A percentile compares a stretch with the other conserved stretches of the same genome.
Conservation (phyloP, 2,113 vertebrate genomes). For the Malurus melanocephalus region DNA sequence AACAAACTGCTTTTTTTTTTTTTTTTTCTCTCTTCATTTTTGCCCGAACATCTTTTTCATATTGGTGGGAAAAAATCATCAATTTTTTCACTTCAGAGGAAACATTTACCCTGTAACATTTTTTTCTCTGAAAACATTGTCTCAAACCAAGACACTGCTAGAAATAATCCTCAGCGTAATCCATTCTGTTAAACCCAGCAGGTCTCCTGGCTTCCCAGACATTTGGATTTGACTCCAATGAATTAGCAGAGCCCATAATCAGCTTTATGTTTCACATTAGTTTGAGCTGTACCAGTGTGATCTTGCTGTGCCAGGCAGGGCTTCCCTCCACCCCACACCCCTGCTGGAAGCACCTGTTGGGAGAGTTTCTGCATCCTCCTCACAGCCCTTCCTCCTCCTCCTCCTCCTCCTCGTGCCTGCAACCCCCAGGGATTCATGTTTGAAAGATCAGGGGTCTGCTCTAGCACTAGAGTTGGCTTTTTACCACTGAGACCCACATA, state of each 20-base stretch:
- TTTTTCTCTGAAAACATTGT: too few relatives aligned
- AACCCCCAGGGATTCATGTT: not conserved
- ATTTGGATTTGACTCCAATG: not conserved
- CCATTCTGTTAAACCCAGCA: not conserved
- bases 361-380: not conserved
- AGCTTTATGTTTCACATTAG: not conserved
- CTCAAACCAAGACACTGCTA: not conserved
- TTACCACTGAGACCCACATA: not conserved
- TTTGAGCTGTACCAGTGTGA: not conserved
- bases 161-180: slow-evolving; percentile 23
- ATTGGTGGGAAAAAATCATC: too few relatives aligned
- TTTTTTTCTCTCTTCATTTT: too few relatives aligned
- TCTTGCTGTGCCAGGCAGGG: not conserved
- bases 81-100: too few relatives aligned
- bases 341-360: not conserved
- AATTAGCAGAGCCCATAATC: slow-evolving; percentile 1
- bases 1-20: too few relatives aligned
- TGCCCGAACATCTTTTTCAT: too few relatives aligned
- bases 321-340: not conserved
- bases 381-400: not conserved
- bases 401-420: not conserved
- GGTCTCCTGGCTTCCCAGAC: not conserved
- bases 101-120: too few relatives aligned
- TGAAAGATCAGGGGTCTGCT: not conserved
- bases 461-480: not conserved